Evolutionary conservation across 2,888 invertebrate species (phyloP).

Genomic region (Calliphora vomitoria): DNA sequence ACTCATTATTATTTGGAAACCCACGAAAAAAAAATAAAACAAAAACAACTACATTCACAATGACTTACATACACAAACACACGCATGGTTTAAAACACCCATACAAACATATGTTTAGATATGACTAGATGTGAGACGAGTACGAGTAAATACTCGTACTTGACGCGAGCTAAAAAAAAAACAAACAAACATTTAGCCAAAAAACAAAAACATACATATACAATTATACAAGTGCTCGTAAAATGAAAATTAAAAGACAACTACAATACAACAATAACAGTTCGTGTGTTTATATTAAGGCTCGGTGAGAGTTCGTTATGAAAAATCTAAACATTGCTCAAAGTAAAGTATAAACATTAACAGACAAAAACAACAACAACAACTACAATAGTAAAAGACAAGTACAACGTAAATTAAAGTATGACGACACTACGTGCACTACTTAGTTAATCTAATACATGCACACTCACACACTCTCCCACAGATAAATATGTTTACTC

Average conservation of each 20-base stretch:
- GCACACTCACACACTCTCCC: not conserved
- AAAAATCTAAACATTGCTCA: conserved; percentile 68
- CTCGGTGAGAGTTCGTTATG: conserved; percentile 59
- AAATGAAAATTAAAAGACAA: conserved; percentile 33
- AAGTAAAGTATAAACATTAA: conserved; percentile 49
- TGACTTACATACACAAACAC: conserved; percentile 29
- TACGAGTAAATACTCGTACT: conserved; percentile 46
- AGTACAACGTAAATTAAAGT: conserved; percentile 30
- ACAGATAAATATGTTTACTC: not conserved
- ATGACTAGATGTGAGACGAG: conserved; percentile 32
- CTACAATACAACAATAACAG: conserved; percentile 19
- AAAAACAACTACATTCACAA: conserved; percentile 43
- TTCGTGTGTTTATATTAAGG: conserved; percentile 41
- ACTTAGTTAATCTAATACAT: conserved; percentile 20
- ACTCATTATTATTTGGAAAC: conserved; percentile 56
- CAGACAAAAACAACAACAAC: conserved; percentile 23
- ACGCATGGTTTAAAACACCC: conserved; percentile 9
- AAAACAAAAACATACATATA: not conserved
- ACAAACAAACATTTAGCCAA: conserved; percentile 49
- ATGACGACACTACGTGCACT: conserved; percentile 51
- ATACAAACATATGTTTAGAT: conserved; percentile 22
- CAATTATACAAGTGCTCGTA: not conserved
- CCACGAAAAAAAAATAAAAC: conserved; percentile 10
- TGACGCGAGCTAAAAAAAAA: conserved; percentile 57
- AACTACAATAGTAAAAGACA: conserved; percentile 13